phyloP scores from a whole-genome alignment of 2,113 vertebrate species.

The Picathartes gymnocephalus region DNA sequence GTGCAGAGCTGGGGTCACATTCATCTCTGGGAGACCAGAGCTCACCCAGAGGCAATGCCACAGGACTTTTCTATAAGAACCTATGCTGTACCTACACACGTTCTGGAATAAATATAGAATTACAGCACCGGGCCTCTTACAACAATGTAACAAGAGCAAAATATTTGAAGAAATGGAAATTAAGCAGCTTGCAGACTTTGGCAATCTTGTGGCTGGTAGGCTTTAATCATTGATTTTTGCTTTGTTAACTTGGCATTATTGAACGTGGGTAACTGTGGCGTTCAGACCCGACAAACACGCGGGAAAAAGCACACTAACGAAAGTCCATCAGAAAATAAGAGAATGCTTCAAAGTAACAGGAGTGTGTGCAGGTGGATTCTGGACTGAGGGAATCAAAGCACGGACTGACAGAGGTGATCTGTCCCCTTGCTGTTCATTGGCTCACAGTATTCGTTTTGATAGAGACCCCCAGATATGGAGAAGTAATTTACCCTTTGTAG shows the following conservation, averaged over 20 bases:
- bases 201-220: background rate
- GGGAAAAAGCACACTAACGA: background rate
- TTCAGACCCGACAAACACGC: accelerated
- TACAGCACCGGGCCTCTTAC: background rate
- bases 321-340: background rate
- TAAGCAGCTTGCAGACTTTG: background rate
- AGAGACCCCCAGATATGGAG: background rate
- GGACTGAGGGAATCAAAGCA: background rate
- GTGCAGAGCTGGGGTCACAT: background rate
- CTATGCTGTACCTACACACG: accelerated
- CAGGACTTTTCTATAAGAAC: background rate
- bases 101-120: background rate
- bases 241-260: background rate
- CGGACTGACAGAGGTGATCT: background rate
- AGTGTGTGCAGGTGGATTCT: background rate
- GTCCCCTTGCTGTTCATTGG: background rate
- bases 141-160: background rate
- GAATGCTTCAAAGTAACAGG: background rate
- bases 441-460: background rate
- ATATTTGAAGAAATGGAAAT: background rate
- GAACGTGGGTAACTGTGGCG: background rate
- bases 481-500: background rate
- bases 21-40: background rate
- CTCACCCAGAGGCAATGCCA: background rate
- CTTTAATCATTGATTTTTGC: background rate